Evolutionary conservation across 2,113 vertebrate species (phyloP).

Genomic region (Bubo blakistoni): DNA sequence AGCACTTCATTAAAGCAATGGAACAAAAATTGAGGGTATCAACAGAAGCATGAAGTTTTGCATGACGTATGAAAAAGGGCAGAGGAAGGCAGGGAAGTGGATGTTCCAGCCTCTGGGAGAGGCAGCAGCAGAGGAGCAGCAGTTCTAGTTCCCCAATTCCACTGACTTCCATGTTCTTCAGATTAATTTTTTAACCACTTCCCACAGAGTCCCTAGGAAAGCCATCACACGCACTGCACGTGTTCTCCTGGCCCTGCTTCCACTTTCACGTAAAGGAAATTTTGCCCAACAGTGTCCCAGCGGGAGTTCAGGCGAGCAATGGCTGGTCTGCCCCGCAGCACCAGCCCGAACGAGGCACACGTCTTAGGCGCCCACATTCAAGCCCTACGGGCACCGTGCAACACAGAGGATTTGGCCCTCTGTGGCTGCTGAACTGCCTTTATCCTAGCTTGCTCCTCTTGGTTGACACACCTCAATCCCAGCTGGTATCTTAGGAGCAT

Average conservation of each 20-base stretch:
- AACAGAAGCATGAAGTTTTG: neutral
- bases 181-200: neutral
- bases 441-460: neutral
- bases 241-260: neutral
- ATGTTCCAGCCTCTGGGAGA: neutral
- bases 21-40: neutral
- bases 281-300: neutral
- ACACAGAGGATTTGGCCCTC: neutral
- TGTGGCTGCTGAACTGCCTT: fast-evolving
- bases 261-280: fast-evolving
- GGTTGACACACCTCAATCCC: neutral
- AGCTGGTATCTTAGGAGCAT: neutral
- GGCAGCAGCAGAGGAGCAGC: neutral
- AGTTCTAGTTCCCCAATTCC: neutral
- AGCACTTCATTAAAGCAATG: neutral
- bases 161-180: fast-evolving
- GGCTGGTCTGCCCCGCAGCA: fast-evolving
- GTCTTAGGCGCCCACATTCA: fast-evolving
- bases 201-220: fast-evolving
- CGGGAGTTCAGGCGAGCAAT: fast-evolving
- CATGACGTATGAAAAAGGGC: no score
- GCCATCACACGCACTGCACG: fast-evolving
- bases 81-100: neutral
- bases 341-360: fast-evolving
- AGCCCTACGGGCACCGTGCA: fast-evolving